phyloP scores from a whole-genome alignment of 2,888 invertebrate species.

The Pollenia amentaria region DNA sequence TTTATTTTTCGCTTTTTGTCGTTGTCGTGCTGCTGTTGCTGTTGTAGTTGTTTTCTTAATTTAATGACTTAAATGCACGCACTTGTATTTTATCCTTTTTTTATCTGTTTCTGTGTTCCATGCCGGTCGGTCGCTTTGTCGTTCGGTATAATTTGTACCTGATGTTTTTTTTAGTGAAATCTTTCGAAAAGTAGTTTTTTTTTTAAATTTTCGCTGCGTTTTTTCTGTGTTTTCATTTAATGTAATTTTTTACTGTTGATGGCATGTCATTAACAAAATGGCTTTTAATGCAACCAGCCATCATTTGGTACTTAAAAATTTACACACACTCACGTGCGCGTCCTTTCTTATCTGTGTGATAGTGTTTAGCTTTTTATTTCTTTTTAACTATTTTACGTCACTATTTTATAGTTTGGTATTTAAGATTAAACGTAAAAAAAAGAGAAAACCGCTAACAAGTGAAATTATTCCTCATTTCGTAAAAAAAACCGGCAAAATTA shows the following conservation, averaged over 20 bases:
- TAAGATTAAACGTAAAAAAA: slow-evolving; percentile 48
- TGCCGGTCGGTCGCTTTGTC: slow-evolving; percentile 18
- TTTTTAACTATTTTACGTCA: slow-evolving; percentile 50
- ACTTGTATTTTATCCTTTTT: slow-evolving; percentile 66
- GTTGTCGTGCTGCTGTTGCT: background rate
- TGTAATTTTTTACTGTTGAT: slow-evolving; percentile 63
- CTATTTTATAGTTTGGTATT: slow-evolving; percentile 51
- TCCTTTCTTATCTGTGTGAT: slow-evolving; percentile 3
- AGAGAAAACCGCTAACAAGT: background rate
- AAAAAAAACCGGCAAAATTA: background rate
- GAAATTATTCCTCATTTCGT: background rate
- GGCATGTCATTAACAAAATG: slow-evolving; percentile 71
- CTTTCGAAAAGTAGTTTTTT: slow-evolving; percentile 40
- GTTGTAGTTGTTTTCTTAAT: slow-evolving; percentile 55
- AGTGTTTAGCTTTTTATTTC: slow-evolving; percentile 27
- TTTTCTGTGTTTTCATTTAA: slow-evolving; percentile 44
- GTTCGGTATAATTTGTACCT: slow-evolving; percentile 56
- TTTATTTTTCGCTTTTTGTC: slow-evolving; percentile 10
- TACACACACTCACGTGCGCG: slow-evolving; percentile 5
- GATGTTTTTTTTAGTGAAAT: slow-evolving; percentile 55
- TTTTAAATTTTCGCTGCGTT: slow-evolving; percentile 30
- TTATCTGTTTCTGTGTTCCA: slow-evolving; percentile 23
- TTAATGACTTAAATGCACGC: slow-evolving; percentile 75
- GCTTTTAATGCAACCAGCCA: slow-evolving; percentile 71
- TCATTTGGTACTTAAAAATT: slow-evolving; percentile 66